Evolutionary conservation across 1,140 invertebrate species (phyloP), one percentile per base, ranked within the genome.

Genomic region (Eubasilissa regina): DNA sequence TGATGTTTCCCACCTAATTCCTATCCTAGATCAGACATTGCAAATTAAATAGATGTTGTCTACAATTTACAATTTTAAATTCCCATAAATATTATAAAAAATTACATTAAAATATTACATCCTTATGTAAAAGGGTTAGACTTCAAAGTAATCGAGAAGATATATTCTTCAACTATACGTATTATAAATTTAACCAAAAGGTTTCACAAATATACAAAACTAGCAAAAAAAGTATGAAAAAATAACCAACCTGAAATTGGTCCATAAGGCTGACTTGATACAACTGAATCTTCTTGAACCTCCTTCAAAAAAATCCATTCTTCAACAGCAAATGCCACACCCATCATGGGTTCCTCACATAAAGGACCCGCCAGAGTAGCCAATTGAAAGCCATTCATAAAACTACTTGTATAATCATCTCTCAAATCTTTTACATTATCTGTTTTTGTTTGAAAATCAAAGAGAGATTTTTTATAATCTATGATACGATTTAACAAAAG

Each of bases 311-410:
- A 87, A 73, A 89, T 89, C 95, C 95, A 97, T 84, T 94, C 94
- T 85, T 97, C 94, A 1, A 99, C 90, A 79, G 96, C 90, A 87
- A 98, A 98, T 75, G 94, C 96, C 0, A 99, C 96, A 0, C 97
- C 97, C 90, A 95, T 95, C 94, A 99, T 96, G 15, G 97, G 96
- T 85, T 99, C 98, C 86, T 99, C 97, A 89, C 98, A 99, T 17
- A 99, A 85, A 4, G 97, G 97, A 4, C 98, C 98, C 60, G 95
- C 92, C 13, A 95, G 87, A 1, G 96, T 95, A 0, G 97, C 97
- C 84, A 99, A 86, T 91, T 99, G 96, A 87, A 99, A 99, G 1
- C 98, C 98, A 90, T 95, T 97, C 1, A 99, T 90, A 85, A 99
- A 93, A 87, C 94, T 95, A 85, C 91, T 94, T 84, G 94, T 94